These are phyloP conservation scores for Channa argus DNA, from an alignment of 2,113 vertebrate genomes.

Conservation along the genomic window DNA sequence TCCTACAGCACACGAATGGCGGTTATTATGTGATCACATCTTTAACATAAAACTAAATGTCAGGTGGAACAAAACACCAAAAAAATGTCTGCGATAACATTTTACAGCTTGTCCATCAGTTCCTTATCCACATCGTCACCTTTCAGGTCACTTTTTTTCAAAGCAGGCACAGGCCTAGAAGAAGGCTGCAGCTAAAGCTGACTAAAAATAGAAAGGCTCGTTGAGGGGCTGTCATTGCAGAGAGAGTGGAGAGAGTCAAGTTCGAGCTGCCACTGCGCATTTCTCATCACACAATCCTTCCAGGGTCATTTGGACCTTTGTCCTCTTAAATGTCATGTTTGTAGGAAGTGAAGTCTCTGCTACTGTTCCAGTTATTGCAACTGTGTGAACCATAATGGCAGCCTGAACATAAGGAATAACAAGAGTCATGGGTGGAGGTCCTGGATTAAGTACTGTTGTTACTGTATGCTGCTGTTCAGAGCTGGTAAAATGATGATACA, in stretches of 20 bases:
- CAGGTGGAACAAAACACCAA: background rate
- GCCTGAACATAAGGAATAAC: background rate
- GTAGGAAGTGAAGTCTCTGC: background rate
- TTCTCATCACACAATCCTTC: background rate
- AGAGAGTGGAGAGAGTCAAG: background rate
- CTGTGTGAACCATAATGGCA: background rate
- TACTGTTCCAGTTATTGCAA: background rate
- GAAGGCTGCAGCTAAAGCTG: slow-evolving; percentile 6
- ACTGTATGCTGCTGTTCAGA: background rate
- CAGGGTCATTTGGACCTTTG: slow-evolving; percentile 6
- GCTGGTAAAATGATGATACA: background rate
- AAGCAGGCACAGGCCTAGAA: background rate
- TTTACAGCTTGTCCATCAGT: slow-evolving; percentile 39
- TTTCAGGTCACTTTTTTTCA: background rate
- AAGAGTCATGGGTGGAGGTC: background rate
- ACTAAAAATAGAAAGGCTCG: slow-evolving; percentile 38
- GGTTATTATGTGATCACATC: slow-evolving; percentile 20
- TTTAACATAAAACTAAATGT: slow-evolving; percentile 23
- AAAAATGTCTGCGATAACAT: slow-evolving; percentile 5
- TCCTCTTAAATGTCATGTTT: background rate
- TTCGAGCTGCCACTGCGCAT: background rate
- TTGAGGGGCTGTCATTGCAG: slow-evolving; percentile 26
- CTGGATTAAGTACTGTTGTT: slow-evolving; percentile 1
- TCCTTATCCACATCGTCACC: background rate
- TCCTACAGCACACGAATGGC: background rate